phyloP scores from a whole-genome alignment of 2,797 vertebrate genomes.

The Clamator glandarius region DNA sequence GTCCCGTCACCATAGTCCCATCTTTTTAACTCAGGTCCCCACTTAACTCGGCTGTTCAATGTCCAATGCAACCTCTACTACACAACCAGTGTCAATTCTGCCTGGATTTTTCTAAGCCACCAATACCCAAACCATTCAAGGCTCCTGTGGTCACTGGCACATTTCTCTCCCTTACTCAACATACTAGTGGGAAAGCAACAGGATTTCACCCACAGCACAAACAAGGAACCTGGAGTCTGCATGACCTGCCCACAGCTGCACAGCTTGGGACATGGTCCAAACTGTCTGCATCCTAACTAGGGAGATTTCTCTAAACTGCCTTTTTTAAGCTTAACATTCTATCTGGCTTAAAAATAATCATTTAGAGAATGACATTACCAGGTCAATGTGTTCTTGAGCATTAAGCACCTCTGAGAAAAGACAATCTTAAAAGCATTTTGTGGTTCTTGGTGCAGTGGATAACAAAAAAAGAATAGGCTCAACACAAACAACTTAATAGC shows the following conservation, averaged over 20 bases:
- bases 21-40: not conserved
- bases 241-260: not conserved
- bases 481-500: conserved; percentile 23
- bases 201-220: not conserved
- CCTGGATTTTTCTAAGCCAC: not conserved
- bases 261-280: not conserved
- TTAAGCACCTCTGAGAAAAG: conserved; percentile 3
- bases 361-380: conserved; percentile 21
- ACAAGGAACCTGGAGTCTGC: not conserved
- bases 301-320: not conserved
- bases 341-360: not conserved
- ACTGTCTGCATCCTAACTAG: not conserved
- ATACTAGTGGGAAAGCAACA: not conserved
- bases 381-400: conserved; percentile 31
- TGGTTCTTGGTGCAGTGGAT: not conserved
- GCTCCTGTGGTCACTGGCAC: not conserved
- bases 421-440: not conserved
- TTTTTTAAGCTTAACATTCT: not conserved
- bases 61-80: not conserved
- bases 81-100: not conserved
- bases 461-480: not conserved
- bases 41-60: rapidly evolving
- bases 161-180: not conserved
- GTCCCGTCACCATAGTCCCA: not conserved
- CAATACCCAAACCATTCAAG: not conserved